phyloP scores from a whole-genome alignment of 2,113 vertebrate genomes.

The Sylvia atricapilla region DNA sequence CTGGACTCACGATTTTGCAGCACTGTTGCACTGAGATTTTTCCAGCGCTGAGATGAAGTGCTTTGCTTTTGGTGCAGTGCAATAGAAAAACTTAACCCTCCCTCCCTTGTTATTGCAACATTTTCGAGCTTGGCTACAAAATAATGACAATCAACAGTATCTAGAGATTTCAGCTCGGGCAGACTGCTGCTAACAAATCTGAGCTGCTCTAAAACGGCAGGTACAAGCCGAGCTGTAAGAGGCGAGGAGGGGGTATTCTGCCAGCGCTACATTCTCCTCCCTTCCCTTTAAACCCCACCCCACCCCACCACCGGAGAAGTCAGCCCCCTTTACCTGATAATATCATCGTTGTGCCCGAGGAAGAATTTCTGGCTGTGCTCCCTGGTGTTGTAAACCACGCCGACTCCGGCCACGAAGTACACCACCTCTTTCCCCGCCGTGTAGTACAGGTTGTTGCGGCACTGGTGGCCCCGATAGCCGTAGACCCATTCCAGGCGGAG shows the following conservation, averaged over 20 bases:
- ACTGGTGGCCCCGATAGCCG: constrained; percentile 96
- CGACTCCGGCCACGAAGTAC: constrained; percentile 97
- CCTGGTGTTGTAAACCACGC: constrained; percentile 95
- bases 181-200: not conserved
- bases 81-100: not conserved
- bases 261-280: constrained; percentile 41
- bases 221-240: not conserved
- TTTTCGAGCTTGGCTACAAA: not conserved
- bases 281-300: constrained; percentile 48
- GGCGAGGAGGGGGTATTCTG: not conserved
- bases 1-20: not conserved
- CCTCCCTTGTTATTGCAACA: not conserved
- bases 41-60: not conserved
- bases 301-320: not conserved
- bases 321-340: constrained; percentile 89
- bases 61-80: not conserved
- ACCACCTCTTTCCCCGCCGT: constrained; percentile 94
- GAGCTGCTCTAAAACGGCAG: not conserved
- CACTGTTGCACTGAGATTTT: not conserved
- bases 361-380: constrained; percentile 99
- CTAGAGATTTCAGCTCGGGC: not conserved
- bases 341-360: constrained; percentile 97
- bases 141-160: not conserved
- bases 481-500: constrained; percentile 97
- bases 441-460: constrained; percentile 98